Evolutionary conservation across 2,797 vertebrate genomes (phyloP), one percentile per base, ranked within the genome.

Genomic region (Enteromius mattozi): DNA sequence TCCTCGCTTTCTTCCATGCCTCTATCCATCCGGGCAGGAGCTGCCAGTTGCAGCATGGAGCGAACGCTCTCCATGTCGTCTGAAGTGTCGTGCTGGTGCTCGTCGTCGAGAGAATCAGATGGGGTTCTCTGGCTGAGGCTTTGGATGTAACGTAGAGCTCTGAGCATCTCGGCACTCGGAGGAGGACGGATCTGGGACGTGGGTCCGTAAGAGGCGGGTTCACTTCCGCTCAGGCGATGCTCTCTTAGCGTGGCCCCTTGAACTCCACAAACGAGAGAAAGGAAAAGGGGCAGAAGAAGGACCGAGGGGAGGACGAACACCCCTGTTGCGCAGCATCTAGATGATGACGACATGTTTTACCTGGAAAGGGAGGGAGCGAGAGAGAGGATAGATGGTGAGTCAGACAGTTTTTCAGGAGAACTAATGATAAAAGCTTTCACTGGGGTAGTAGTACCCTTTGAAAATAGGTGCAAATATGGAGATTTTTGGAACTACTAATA

Each of bases 111-210:
- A 69, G 63, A 90, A 86, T 92, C 93, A 27, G 66, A 33, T n/a
- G 47, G 49, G 7, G 94, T 93, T 89, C 95, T 96, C 88, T 97
- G 96, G 81, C 91, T 96, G 86, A 99, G 97, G 79, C 94, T 96
- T 90, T 99, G 95, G 68, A 99, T 97, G 93, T 98, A 98, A 88
- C 97, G 96, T 91, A 99, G 89, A 49, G 98, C 98, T 93, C 96
- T 97, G 87, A 99, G 95, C 97, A 99, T 98, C 84, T 99, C 97
- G 0, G 95, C 92, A 19, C 95, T 95, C 2, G 96, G 96, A 76
- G 95, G 69, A 70, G 91, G 94, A 40, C 90, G 95, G 84, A 91
- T 89, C 49, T 92, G 94, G 90, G 92, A 93, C 87, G 82, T 54
- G 91, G 84, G 89, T 90, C 92, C 66, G 3, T 72, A 83, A 54